These are phyloP conservation scores for Centrocercus urophasianus DNA, from an alignment of 2,113 vertebrate genomes.

Conservation along the genomic window DNA sequence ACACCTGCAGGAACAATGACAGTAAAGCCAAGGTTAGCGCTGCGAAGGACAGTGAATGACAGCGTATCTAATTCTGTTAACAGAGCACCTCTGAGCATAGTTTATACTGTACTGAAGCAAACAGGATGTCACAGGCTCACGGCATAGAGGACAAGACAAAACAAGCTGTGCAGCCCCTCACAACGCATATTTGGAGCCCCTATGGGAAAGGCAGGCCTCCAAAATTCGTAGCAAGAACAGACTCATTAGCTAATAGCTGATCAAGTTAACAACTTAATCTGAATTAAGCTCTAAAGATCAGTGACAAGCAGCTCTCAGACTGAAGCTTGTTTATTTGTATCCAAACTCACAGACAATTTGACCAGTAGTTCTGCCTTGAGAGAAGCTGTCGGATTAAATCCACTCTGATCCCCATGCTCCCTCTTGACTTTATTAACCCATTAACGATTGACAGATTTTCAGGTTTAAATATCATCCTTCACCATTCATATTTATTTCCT, in stretches of 20 bases:
- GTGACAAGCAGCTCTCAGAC: neutral
- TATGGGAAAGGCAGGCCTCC: neutral
- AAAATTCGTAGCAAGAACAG: neutral
- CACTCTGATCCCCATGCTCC: neutral
- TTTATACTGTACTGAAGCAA: neutral
- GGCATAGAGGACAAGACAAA: neutral
- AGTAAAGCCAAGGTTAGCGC: slow-evolving; percentile 54
- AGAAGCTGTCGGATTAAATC: slow-evolving; percentile 16
- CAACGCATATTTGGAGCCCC: neutral
- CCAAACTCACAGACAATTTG: neutral
- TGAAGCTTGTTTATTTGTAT: neutral
- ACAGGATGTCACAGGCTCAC: slow-evolving; percentile 44
- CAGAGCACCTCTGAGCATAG: slow-evolving; percentile 3
- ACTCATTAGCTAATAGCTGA: neutral
- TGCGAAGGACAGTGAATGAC: neutral
- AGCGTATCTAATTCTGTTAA: neutral
- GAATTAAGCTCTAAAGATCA: neutral
- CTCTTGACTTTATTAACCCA: slow-evolving; percentile 43
- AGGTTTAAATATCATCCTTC: neutral
- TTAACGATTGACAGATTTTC: slow-evolving; percentile 19
- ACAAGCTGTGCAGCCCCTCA: neutral
- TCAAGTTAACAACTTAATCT: neutral
- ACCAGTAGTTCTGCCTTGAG: neutral
- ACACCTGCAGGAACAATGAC: slow-evolving; percentile 83
- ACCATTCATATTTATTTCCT: slow-evolving; percentile 47